Percentiles rank a stretch among this genome's conserved stretches.
Evolutionary conservation across 2,888 invertebrate species (phyloP).

Genomic region (Lasioglossum malachurum): DNA sequence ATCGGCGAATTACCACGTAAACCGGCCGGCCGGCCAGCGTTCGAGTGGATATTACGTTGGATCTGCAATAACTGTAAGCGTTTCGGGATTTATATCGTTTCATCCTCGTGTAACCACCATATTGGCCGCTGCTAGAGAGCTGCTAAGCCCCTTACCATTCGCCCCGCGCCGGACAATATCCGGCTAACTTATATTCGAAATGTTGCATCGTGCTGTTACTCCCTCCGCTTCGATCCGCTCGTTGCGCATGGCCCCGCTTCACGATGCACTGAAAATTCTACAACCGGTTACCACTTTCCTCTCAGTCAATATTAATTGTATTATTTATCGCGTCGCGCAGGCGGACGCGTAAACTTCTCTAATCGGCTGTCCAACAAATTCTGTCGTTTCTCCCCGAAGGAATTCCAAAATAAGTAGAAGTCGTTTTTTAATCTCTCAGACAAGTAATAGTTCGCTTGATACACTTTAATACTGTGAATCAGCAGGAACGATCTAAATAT

Average conservation of each 20-base stretch:
- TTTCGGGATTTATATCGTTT: constrained; percentile 74
- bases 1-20: constrained; percentile 74
- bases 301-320: not conserved
- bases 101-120: constrained; percentile 67
- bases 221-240: constrained; percentile 19
- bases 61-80: constrained; percentile 74
- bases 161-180: constrained; percentile 47
- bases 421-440: no score
- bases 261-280: not conserved
- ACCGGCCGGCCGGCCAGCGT: constrained; percentile 54
- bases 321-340: not conserved
- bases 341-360: no score
- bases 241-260: not conserved
- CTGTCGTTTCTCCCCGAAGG: not conserved
- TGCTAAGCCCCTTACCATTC: constrained; percentile 66
- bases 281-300: not conserved
- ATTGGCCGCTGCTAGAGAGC: constrained; percentile 61
- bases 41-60: constrained; percentile 71
- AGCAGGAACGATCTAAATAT: not conserved
- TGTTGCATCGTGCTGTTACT: constrained; percentile 29
- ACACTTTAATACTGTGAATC: not conserved
- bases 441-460: not conserved
- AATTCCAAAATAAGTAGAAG: not conserved
- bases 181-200: constrained; percentile 62
- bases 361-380: not conserved